Conservation (phyloP, 2,888 invertebrate genomes). For the Morpho helenor region DNA sequence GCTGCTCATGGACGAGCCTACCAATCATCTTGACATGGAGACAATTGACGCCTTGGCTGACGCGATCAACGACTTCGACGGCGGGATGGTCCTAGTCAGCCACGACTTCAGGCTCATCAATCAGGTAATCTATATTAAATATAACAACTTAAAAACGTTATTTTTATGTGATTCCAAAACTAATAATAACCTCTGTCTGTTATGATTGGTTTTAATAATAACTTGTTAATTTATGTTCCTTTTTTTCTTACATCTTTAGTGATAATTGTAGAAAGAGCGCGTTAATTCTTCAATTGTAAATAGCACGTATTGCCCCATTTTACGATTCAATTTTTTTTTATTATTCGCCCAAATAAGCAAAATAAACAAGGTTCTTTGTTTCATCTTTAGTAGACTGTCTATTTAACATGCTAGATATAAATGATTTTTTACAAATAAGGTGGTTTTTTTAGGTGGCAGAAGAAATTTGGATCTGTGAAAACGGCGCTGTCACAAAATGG, state of each 20-base stretch:
- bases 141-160: too few species aligned
- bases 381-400: too few species aligned
- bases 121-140: slow-evolving; percentile 82
- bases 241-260: neutral
- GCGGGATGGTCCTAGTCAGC: slow-evolving; percentile 99
- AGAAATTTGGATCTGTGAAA: slow-evolving; percentile 99
- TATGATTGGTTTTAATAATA: too few species aligned
- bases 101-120: slow-evolving; percentile 99
- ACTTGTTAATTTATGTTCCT: neutral
- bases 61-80: slow-evolving; percentile 98
- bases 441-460: slow-evolving; percentile 89
- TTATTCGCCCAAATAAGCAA: too few species aligned
- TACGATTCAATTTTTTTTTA: too few species aligned
- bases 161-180: too few species aligned
- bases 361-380: too few species aligned
- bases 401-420: too few species aligned
- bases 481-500: slow-evolving; percentile 97
- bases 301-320: too few species aligned
- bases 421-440: too few species aligned
- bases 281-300: too few species aligned
- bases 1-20: slow-evolving; percentile 89
- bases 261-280: slow-evolving; percentile 1
- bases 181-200: too few species aligned
- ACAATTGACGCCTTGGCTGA: slow-evolving; percentile 99
- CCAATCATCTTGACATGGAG: slow-evolving; percentile 98